Base-by-base conservation (phyloP, 2,113 vertebrate species). In the Noturus placidus region DNA sequence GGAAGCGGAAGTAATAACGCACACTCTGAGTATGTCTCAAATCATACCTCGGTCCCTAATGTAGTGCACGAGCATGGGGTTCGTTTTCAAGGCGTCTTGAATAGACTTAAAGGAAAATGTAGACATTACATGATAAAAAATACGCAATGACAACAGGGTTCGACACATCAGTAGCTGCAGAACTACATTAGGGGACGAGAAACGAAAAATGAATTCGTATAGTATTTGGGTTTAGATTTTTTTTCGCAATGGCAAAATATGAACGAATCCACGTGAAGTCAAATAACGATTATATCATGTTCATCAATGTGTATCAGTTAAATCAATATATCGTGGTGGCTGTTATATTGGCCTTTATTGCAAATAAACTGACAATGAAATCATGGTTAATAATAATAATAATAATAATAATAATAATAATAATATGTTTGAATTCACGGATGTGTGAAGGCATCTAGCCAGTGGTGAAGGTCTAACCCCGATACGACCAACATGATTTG, bases 1-100 rank as follows among this genome's bases (percentile, higher is more conserved):
- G 90, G 91, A 93, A 93, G 59, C 83, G 92, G 91, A 93, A 92
- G 84, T 46, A 20, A 85, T 94, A 92, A 92, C 92, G 92, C 91
- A 56, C 15, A 5, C 42, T 85, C 38, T 81, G 33, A 10, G 77
- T 15, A 54, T 56, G 56, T 85, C 22, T 42, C 50, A 85, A 74
- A 57, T 76, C 52, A 0, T 59, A 9, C 22, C 61, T 42, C 42
- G 83, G n/a, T n/a, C 83, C 52, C 83, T 85, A 76, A 35, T 46
- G 50, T 57, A 85, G 83, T 57, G 67, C 70, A 88, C 67, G 52
- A 63, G 42, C 27, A 61, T 0, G 22, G 22, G 38, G 17, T 20
- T 76, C 22, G 3, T 14, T 2, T 15, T 27, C 25, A 9, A 38
- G 30, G 15, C 25, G 70, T 42, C 15, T 35, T 13, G 35, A 42